These are phyloP conservation scores for Antitype chi DNA, from an alignment of 2,888 invertebrate genomes.

Conservation along the genomic window DNA sequence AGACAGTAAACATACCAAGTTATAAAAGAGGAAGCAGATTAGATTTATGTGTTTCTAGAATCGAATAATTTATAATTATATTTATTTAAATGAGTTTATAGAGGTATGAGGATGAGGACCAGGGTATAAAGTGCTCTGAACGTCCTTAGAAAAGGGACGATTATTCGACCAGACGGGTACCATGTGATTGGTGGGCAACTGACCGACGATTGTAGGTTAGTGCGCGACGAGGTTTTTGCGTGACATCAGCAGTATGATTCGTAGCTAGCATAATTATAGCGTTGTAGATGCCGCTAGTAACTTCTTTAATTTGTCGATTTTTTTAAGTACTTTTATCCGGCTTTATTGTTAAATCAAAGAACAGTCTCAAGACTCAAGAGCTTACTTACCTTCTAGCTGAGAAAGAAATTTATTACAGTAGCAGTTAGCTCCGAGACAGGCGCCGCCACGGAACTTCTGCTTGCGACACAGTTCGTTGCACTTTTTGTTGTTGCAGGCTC, in stretches of 20 bases:
- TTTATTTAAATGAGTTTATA: not conserved
- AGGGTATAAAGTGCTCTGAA: too few relatives aligned
- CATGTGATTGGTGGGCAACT: too few relatives aligned
- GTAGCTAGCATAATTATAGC: too few relatives aligned
- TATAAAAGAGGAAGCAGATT: not conserved
- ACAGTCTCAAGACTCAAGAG: not conserved
- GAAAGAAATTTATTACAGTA: conserved; percentile 35
- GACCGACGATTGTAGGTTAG: too few relatives aligned
- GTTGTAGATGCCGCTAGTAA: too few relatives aligned
- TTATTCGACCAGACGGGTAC: too few relatives aligned
- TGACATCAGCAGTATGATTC: too few relatives aligned
- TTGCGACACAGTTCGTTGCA: conserved; percentile 41
- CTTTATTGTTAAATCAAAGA: not conserved
- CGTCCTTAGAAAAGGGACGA: too few relatives aligned
- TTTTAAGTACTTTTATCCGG: too few relatives aligned
- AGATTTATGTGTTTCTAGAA: not conserved
- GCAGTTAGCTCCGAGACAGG: conserved; percentile 36
- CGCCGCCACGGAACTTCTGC: conserved; percentile 33
- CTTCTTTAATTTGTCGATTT: too few relatives aligned
- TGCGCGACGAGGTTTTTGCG: too few relatives aligned
- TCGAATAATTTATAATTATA: not conserved
- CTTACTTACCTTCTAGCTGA: conserved; percentile 11
- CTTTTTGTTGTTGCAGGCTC: conserved; percentile 29
- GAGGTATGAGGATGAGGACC: too few relatives aligned
- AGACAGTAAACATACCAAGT: not conserved